These are phyloP conservation scores for Aphelenchoides besseyi DNA, from an alignment of 1,140 invertebrate genomes.

Conservation along the genomic window DNA sequence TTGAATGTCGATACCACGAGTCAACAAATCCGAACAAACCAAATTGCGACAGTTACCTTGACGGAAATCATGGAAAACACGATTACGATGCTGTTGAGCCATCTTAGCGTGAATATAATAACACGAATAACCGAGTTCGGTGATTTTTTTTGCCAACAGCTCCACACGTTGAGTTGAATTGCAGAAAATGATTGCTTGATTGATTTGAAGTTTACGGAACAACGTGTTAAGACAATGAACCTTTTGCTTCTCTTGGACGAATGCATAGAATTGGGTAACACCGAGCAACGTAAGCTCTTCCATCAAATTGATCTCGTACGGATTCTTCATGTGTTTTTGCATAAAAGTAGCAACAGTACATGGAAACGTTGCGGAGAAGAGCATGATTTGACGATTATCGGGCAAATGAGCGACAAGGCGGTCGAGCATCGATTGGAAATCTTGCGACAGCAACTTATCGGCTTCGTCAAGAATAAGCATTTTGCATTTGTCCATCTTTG, in stretches of 20 bases:
- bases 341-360: slow-evolving; percentile 98
- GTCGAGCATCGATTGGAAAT: slow-evolving; percentile 74
- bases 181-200: slow-evolving; percentile 99
- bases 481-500: slow-evolving; percentile 82
- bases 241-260: slow-evolving; percentile 99
- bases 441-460: slow-evolving; percentile 95
- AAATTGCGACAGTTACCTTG: slow-evolving; percentile 86
- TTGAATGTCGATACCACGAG: slow-evolving; percentile 98
- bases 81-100: slow-evolving; percentile 84
- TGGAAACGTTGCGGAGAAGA: slow-evolving; percentile 98
- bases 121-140: slow-evolving; percentile 96
- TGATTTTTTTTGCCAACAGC: slow-evolving; percentile 93
- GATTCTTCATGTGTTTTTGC: slow-evolving; percentile 90
- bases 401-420: slow-evolving; percentile 90
- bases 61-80: slow-evolving; percentile 98
- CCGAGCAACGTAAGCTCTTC: slow-evolving; percentile 98
- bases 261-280: slow-evolving; percentile 99
- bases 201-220: slow-evolving; percentile 99
- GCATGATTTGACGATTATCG: slow-evolving; percentile 87
- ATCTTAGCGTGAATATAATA: slow-evolving; percentile 99
- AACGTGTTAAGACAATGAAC: slow-evolving; percentile 99
- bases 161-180: slow-evolving; percentile 99
- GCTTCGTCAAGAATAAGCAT: slow-evolving; percentile 97
- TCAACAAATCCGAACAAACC: slow-evolving; percentile 90
- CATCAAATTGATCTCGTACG: slow-evolving; percentile 99